Base-by-base conservation (phyloP, 2,888 invertebrate genomes). In the Trichogramma evanescens region DNA sequence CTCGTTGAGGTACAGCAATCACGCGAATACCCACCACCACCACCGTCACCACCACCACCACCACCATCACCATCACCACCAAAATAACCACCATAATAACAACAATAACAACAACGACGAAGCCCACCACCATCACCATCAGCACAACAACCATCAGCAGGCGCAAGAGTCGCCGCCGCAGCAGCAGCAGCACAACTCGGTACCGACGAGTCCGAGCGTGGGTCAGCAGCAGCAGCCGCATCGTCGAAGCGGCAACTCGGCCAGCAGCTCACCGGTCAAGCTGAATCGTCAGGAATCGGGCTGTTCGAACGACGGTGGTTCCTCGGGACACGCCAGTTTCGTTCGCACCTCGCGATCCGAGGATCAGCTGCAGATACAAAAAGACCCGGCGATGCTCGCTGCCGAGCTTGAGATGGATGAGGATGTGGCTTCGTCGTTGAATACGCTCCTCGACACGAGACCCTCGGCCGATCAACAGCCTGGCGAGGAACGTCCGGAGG, bases 341-440 rank as follows among this genome's bases (percentile, higher is more conserved):
- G 93, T 94, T 51, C 84, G 94, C 63, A 93, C 93, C 42, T 94
- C 93, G 70, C 86, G 92, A 72, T 93, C 93, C 8, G 95, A 95
- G 80, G 94, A 95, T 80, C 94, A 94, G 76, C 80, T 95, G 66
- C 92, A 93, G 80, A 84, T 86, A 72, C 87, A 89, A 82, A 87
- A 88, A 79, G 88, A 88, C 75, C 86, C 85, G 50, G 85, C 85
- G 43, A 86, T 93, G 79, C 90, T 90, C 72, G 88, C 92, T 65
- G 92, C 93, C 67, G 91, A 91, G 68, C 92, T 93, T 71, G 94
- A 95, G 71, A 89, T 94, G 75, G 95, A 93, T 76, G 95, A 95
- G 78, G 93, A 93, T 78, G 88, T 93, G 73, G 93, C 94, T 73
- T 93, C 94, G 76, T 95, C 95, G 66, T 82, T 95, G 64, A 94